Base-by-base conservation (phyloP, 2,113 vertebrate species). In the Paraplagusia blochii region DNA sequence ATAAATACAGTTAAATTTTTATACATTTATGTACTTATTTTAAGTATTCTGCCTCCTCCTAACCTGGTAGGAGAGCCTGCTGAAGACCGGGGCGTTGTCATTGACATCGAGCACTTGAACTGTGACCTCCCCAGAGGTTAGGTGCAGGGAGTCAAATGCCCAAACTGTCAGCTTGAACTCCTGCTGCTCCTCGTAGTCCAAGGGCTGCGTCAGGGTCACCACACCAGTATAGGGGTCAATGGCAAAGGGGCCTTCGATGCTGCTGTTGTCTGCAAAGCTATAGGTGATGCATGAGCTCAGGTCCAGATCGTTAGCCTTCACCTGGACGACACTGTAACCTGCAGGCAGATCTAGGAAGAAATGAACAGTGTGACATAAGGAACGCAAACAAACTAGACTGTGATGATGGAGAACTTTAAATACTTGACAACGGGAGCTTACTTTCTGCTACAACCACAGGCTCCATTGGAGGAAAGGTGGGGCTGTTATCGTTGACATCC, bases 401-500 rank as follows among this genome's bases (percentile, higher is more conserved):
- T 22, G 35, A n/a, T n/a, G n/a, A n/a, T n/a, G n/a, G n/a, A n/a
- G n/a, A n/a, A n/a, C n/a, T n/a, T n/a, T n/a, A n/a, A 7, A 15
- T 22, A 49, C 22, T 4, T 29, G 22, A 29, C 22, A 29, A 6
- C 6, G 22, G 50, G 8, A 17, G 83, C 93, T 92, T 91, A 99
- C 96, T 89, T 86, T 98, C 96, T 62, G 88, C 76, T 68, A 98
- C 86, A 40, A 91, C 51, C 36, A 93, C 84, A 52, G 90, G 82
- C 61, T 90, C 83, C 44, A 85, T 84, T 8, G 87, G 85, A 2
- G 90, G 91, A 39, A 99, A 84, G 58, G 77, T 42, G 0, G 96
- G 96, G 44, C 83, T 85, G 7, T 96, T 97, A 85, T 98, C 94
- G 44, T 98, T 98, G 69, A 93, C 44, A 43, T 99, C 95, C 47